A percentile compares a stretch with the other conserved stretches of the same genome.
These are phyloP conservation scores for Istiophorus platypterus DNA, from an alignment of 2,113 vertebrate genomes.

Conservation along the genomic window DNA sequence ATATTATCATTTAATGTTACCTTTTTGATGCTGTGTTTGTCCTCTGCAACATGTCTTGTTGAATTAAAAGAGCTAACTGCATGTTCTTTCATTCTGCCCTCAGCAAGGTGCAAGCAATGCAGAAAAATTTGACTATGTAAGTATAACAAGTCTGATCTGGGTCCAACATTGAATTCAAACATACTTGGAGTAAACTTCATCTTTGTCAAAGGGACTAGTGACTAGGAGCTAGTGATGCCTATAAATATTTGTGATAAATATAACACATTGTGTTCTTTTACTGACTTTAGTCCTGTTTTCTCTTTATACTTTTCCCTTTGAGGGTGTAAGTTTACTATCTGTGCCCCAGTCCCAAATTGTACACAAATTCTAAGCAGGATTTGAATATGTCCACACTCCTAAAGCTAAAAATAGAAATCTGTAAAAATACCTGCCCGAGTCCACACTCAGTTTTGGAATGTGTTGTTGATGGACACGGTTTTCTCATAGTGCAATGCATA, in stretches of 20 bases:
- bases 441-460: no score
- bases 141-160: slow-evolving; percentile 68
- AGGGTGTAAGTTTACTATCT: not conserved
- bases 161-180: not conserved
- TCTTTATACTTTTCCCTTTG: not conserved
- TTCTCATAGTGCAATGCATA: not conserved
- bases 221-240: no score
- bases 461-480: no score
- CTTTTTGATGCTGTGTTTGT: slow-evolving; percentile 45
- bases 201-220: not conserved
- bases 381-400: not conserved
- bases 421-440: no score
- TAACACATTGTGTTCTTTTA: no score
- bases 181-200: not conserved
- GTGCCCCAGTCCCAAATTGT: not conserved
- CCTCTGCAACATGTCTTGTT: slow-evolving; percentile 13
- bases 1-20: slow-evolving; percentile 43
- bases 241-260: not conserved
- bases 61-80: slow-evolving; percentile 25
- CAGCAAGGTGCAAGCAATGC: slow-evolving; percentile 97
- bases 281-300: no score
- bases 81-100: slow-evolving; percentile 45
- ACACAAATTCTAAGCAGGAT: not conserved
- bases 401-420: no score
- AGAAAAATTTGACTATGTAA: slow-evolving; percentile 99